These are phyloP conservation scores for Saccopteryx bilineata DNA, from an alignment of 2,113 vertebrate genomes.

Conservation along the genomic window DNA sequence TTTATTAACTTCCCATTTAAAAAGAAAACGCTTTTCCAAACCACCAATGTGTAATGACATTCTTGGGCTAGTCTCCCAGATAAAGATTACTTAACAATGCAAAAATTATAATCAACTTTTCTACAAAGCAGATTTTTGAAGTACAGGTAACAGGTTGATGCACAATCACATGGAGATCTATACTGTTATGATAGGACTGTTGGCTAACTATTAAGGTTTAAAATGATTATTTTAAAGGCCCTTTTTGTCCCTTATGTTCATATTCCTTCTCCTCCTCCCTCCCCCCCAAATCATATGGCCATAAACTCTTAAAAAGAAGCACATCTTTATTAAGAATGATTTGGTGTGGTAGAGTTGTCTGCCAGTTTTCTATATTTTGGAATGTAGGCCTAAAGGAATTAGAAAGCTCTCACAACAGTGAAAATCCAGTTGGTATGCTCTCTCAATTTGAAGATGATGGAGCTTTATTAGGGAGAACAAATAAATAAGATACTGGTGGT, in stretches of 20 bases:
- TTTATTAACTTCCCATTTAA: slow-evolving; percentile 10
- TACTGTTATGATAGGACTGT: not conserved
- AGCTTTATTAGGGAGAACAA: not conserved
- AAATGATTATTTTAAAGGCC: not conserved
- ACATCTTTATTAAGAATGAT: slow-evolving; percentile 29
- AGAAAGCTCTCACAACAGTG: not conserved
- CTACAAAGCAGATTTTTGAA: slow-evolving; percentile 23
- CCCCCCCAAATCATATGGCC: not conserved
- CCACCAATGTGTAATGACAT: not conserved
- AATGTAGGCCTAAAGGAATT: not conserved
- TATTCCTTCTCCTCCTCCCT: not conserved
- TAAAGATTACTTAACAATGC: not conserved
- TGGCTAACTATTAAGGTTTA: slow-evolving; percentile 17
- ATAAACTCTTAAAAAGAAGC: not conserved
- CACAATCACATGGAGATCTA: not conserved
- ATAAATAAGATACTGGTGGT: not conserved
- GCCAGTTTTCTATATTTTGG: not conserved
- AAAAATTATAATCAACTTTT: not conserved
- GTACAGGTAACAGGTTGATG: not conserved
- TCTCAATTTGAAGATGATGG: not conserved
- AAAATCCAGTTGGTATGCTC: not conserved
- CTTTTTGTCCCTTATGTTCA: not conserved
- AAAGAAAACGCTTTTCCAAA: slow-evolving; percentile 21
- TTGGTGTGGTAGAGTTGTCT: not conserved
- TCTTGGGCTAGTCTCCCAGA: not conserved